A percentile compares a stretch with the other conserved stretches of the same genome.
These are phyloP conservation scores for Drosophila meridiana DNA, from an alignment of 2,888 invertebrate species.

Conservation along the genomic window DNA sequence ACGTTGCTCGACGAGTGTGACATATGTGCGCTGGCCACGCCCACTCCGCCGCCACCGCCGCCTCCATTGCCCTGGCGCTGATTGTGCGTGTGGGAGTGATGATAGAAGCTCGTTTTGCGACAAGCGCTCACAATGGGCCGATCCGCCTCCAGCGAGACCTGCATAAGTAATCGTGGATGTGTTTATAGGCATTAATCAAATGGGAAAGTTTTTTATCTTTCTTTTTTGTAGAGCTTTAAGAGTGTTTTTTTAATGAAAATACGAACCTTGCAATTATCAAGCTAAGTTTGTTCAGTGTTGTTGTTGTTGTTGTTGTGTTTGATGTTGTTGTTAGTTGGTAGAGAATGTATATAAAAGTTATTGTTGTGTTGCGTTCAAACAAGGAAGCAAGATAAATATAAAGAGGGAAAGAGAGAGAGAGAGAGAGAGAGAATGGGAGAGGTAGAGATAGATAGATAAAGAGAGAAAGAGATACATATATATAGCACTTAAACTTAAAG, in stretches of 20 bases:
- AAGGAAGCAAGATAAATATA: conserved; percentile 18
- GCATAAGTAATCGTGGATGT: conserved; percentile 43
- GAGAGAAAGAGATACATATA: conserved; percentile 40
- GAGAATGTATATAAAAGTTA: conserved; percentile 33
- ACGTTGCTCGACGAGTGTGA: conserved; percentile 91
- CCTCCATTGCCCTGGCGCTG: conserved; percentile 80
- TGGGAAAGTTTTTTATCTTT: background rate
- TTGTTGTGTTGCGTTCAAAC: conserved; percentile 19
- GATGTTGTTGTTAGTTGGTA: conserved; percentile 35
- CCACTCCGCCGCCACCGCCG: conserved; percentile 29
- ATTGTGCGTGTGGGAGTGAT: conserved; percentile 82
- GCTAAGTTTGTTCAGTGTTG: conserved; percentile 55
- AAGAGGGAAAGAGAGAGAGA: conserved; percentile 20
- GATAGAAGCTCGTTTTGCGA: conserved; percentile 84
- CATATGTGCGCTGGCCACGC: conserved; percentile 86
- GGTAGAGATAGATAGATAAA: conserved; percentile 13
- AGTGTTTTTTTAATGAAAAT: conserved; percentile 4
- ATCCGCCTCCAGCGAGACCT: conserved; percentile 85
- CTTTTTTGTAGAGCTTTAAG: background rate
- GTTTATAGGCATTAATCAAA: conserved; percentile 23
- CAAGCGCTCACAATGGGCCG: conserved; percentile 84
- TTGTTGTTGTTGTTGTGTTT: conserved; percentile 30
- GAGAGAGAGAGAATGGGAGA: conserved; percentile 18
- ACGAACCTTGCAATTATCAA: conserved; percentile 80
- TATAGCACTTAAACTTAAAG: conserved; percentile 51